Base-by-base conservation (phyloP, 1,140 invertebrate species). In the Magallana gigas region DNA sequence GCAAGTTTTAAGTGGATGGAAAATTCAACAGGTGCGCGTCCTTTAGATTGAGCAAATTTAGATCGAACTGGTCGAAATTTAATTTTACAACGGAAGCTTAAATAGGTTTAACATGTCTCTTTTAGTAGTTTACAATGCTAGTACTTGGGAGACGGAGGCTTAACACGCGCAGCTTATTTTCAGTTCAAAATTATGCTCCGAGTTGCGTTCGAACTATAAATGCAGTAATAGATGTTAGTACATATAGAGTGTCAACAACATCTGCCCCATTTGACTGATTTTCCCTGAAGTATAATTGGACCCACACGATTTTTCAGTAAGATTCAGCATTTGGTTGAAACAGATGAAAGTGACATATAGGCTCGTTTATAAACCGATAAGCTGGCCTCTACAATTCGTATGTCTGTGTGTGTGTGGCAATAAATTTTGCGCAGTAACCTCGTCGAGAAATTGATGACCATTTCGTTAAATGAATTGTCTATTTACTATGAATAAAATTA, bases 301-400 rank as follows among this genome's bases (percentile, higher is more conserved):
- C 68, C 23, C 60, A 64, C 8, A 76, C 68, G 23, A 76, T 23
- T 76, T 76, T 76, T 29, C 68, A 76, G 23, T 29, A 76, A 76
- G 68, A 29, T 76, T 76, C 68, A 76, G 9, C 18, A 23, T 76
- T 29, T 29, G 23, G 36, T 76, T 29, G 68, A 29, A 76, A 36
- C 68, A 76, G 68, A 76, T 76, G 68, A 76, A 76, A 76, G 68
- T 76, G 68, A 76, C 68, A 76, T 76, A 29, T 76, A 76, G 23
- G 11, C 68, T 76, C 68, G 36, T 76, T 76, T 76, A 29, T 76
- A 76, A 11, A 76, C 68, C 23, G n/a, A 76, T 76, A 76, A 29
- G 29, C 23, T 12, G 29, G 36, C 23, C 23, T 76, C 23, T 76
- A 8, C 36, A 76, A 18, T 29, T 48, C 36, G 23, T 9, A 29